A percentile compares a stretch with the other conserved stretches of the same genome.
Evolutionary conservation across 2,113 vertebrate genomes (phyloP).

Genomic region (Gasterosteus nipponicus): DNA sequence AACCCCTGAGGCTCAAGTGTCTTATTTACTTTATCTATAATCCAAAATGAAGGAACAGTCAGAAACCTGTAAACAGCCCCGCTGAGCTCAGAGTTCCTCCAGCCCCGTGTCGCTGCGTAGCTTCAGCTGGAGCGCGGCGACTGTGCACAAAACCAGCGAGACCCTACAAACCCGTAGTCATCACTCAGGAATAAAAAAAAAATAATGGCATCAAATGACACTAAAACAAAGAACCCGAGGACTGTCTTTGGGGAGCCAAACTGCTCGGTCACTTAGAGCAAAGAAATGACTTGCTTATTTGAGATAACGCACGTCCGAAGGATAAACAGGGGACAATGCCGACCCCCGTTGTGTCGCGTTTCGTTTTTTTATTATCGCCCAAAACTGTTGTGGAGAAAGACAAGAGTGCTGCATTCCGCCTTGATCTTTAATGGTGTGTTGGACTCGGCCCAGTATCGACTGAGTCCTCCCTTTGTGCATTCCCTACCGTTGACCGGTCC

Average conservation of each 20-base stretch:
- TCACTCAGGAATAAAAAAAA: slow-evolving; percentile 74
- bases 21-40: slow-evolving; percentile 54
- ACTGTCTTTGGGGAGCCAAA: slow-evolving; percentile 22
- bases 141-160: slow-evolving; percentile 64
- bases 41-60: slow-evolving; percentile 42
- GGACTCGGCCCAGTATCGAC: slow-evolving; percentile 75
- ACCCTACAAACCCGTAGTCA: slow-evolving; percentile 59
- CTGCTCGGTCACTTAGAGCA: slow-evolving; percentile 28
- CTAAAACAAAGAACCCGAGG: slow-evolving; percentile 62
- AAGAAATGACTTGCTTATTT: slow-evolving; percentile 6
- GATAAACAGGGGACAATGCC: not conserved
- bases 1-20: slow-evolving; percentile 40
- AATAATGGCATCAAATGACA: slow-evolving; percentile 54
- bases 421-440: slow-evolving; percentile 69
- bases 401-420: slow-evolving; percentile 50
- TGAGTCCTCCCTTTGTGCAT: slow-evolving; percentile 66
- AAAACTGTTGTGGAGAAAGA: slow-evolving; percentile 34
- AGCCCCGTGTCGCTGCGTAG: slow-evolving; percentile 40
- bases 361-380: slow-evolving; percentile 24
- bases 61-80: slow-evolving; percentile 47
- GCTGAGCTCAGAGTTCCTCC: slow-evolving; percentile 50
- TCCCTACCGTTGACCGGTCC: slow-evolving; percentile 68
- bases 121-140: slow-evolving; percentile 67
- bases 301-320: slow-evolving; percentile 19
- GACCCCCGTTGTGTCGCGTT: not conserved